Conservation (phyloP, 1,140 invertebrate genomes). For the Mya arenaria region DNA sequence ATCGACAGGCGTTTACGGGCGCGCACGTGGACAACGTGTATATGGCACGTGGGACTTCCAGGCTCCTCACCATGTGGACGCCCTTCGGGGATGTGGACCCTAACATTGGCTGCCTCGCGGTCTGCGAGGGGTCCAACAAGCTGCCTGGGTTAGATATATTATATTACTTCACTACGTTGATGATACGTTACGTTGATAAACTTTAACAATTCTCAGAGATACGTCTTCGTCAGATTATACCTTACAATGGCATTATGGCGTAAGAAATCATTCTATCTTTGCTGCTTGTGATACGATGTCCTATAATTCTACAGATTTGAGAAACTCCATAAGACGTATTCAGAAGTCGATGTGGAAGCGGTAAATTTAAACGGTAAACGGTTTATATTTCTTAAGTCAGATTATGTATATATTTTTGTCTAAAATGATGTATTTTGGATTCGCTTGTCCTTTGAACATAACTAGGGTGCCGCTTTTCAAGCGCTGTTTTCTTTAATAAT, state of each 20-base stretch:
- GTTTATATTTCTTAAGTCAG: too few relatives aligned
- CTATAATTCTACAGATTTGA: constrained; percentile 64
- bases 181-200: too few relatives aligned
- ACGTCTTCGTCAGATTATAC: too few relatives aligned
- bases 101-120: constrained; percentile 71
- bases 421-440: too few relatives aligned
- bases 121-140: constrained; percentile 73
- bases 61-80: constrained; percentile 76
- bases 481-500: too few relatives aligned
- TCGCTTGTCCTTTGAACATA: too few relatives aligned
- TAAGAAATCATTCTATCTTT: too few relatives aligned
- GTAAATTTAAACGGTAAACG: constrained; percentile 69
- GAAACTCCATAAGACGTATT: constrained; percentile 74
- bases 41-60: constrained; percentile 70
- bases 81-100: constrained; percentile 73
- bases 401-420: too few relatives aligned
- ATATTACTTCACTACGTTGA: too few relatives aligned
- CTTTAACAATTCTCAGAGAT: too few relatives aligned
- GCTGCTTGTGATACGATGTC: background rate
- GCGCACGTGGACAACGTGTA: constrained; percentile 78
- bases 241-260: too few relatives aligned
- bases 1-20: constrained; percentile 72
- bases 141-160: constrained; percentile 67
- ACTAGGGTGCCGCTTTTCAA: too few relatives aligned
- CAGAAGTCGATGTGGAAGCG: constrained; percentile 70